Percentiles rank a stretch among this genome's conserved stretches.
Evolutionary conservation across 2,888 invertebrate species (phyloP).

Genomic region (Oithona nana): DNA sequence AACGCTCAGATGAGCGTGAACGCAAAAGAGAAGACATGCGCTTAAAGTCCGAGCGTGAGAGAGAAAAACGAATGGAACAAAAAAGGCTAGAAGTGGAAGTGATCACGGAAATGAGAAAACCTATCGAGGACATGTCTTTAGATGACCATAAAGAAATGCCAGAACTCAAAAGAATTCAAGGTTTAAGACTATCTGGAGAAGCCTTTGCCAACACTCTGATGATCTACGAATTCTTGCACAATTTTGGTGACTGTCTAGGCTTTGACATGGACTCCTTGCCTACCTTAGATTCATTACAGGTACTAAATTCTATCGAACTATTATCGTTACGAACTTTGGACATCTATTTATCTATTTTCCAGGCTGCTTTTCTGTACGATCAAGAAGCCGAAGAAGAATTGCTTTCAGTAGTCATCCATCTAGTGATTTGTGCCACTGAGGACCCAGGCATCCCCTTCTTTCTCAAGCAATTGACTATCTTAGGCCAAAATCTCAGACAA

Average conservation of each 20-base stretch:
- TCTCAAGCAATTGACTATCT: conserved; percentile 63
- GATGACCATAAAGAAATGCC: conserved; percentile 26
- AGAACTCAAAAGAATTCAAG: conserved; percentile 50
- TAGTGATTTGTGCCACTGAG: conserved; percentile 57
- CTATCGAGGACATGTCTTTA: conserved; percentile 75
- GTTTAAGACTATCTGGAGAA: conserved; percentile 58
- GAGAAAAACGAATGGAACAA: conserved; percentile 61
- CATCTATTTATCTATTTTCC: conserved; percentile 43
- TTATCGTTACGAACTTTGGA: not conserved
- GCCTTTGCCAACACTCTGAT: conserved; percentile 81
- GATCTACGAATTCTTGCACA: conserved; percentile 90
- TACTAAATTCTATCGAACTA: too few species aligned
- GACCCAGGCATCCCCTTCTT: conserved; percentile 69
- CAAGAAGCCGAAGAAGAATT: conserved; percentile 57
- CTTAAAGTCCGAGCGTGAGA: conserved; percentile 62
- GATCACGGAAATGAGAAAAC: conserved; percentile 55
- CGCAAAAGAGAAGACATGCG: conserved; percentile 45
- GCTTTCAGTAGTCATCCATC: conserved; percentile 65
- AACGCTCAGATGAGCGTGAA: conserved; percentile 69
- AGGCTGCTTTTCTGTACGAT: conserved; percentile 60
- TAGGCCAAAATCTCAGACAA: conserved; percentile 70
- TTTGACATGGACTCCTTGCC: conserved; percentile 77
- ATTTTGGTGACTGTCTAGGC: conserved; percentile 82
- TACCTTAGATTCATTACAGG: conserved; percentile 33
- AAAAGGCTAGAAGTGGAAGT: conserved; percentile 43